Evolutionary conservation across 2,797 vertebrate genomes (phyloP).

Genomic region (Hephaestus fuliginosus): DNA sequence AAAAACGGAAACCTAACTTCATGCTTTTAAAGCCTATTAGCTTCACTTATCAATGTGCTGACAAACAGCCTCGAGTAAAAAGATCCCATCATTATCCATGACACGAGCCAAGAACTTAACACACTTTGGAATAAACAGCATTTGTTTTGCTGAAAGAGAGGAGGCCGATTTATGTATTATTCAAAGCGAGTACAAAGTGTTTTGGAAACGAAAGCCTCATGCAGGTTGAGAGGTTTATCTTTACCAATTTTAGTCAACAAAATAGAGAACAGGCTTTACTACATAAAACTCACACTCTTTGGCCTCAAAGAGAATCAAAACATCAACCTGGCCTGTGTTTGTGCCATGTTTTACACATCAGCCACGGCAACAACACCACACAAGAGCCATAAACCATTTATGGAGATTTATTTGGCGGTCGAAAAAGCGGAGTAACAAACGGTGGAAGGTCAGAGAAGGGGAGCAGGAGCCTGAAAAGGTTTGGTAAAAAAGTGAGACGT

Average conservation of each 20-base stretch:
- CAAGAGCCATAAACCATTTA: slow-evolving; percentile 36
- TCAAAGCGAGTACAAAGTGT: slow-evolving; percentile 52
- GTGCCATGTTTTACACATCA: not conserved
- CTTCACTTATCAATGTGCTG: slow-evolving; percentile 41
- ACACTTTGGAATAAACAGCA: slow-evolving; percentile 42
- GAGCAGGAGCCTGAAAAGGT: slow-evolving; percentile 35
- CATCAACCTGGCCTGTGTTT: slow-evolving; percentile 4
- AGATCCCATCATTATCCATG: slow-evolving; percentile 40
- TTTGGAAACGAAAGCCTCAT: slow-evolving; percentile 33
- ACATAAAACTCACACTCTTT: slow-evolving; percentile 28
- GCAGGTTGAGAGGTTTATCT: slow-evolving; percentile 44
- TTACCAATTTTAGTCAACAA: slow-evolving; percentile 12
- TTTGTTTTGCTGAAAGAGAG: slow-evolving; percentile 45
- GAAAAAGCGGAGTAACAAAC: slow-evolving; percentile 35
- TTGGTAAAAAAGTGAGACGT: slow-evolving; percentile 18
- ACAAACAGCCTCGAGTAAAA: slow-evolving; percentile 50
- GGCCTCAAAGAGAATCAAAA: slow-evolving; percentile 18
- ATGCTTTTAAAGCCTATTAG: slow-evolving; percentile 43
- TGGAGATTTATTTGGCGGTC: slow-evolving; percentile 43
- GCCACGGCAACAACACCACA: slow-evolving; percentile 1
- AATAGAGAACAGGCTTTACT: slow-evolving; percentile 15
- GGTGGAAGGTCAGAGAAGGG: slow-evolving; percentile 37
- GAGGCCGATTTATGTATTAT: slow-evolving; percentile 54
- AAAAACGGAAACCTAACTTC: slow-evolving; percentile 27
- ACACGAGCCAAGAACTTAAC: slow-evolving; percentile 27